Conservation (phyloP, 2,888 invertebrate species). For the Thera britannica region DNA sequence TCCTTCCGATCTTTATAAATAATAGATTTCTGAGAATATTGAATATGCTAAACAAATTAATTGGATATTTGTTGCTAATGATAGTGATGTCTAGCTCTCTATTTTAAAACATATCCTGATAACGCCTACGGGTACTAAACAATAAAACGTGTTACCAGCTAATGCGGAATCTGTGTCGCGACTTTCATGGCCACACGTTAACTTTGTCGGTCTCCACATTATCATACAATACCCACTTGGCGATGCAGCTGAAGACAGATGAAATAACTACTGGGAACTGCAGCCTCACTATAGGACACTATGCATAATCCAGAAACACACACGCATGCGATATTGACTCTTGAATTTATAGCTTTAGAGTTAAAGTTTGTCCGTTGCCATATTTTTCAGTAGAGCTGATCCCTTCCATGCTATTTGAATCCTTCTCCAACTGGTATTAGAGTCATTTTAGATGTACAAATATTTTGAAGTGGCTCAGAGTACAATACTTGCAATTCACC, state of each 20-base stretch:
- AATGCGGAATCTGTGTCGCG: conserved; percentile 50
- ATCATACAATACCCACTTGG: conserved; percentile 83
- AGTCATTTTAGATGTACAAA: not conserved
- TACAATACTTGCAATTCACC: conserved; percentile 18
- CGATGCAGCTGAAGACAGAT: conserved; percentile 77
- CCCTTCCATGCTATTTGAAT: not conserved
- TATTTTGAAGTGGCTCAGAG: conserved; percentile 7
- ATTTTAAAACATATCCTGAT: conserved; percentile 21
- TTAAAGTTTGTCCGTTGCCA: not conserved
- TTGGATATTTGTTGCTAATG: not conserved
- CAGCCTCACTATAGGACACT: conserved; percentile 12
- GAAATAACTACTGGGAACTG: conserved; percentile 17
- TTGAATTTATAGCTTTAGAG: not conserved
- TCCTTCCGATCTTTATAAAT: too few species aligned
- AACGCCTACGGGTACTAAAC: conserved; percentile 22
- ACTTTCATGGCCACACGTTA: conserved; percentile 64
- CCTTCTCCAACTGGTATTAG: not conserved
- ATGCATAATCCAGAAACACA: not conserved
- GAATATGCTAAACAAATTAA: too few species aligned
- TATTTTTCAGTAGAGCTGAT: not conserved
- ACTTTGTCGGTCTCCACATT: conserved; percentile 80
- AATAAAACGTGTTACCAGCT: conserved; percentile 35
- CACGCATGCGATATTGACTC: conserved; percentile 1
- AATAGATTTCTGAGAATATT: not conserved
- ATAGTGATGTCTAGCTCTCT: not conserved